Percentiles rank a stretch among this genome's conserved stretches.
Conservation (phyloP, 1,140 invertebrate species). For the Heliconius nattereri region DNA sequence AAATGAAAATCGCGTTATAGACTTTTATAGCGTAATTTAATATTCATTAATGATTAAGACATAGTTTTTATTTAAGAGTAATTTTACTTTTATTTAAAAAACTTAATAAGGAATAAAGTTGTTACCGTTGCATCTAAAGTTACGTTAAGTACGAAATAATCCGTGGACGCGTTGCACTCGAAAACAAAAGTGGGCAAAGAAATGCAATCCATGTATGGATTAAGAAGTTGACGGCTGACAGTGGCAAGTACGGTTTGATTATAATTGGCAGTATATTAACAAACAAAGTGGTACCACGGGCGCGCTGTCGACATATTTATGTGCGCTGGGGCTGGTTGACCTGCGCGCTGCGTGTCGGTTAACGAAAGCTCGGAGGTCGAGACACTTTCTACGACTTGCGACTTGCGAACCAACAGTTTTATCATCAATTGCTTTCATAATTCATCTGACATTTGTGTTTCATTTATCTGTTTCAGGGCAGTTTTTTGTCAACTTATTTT, state of each 20-base stretch:
- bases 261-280: slow-evolving; percentile 80
- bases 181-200: slow-evolving; percentile 52
- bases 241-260: slow-evolving; percentile 72
- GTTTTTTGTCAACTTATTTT: slow-evolving; percentile 18
- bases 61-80: no score
- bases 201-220: slow-evolving; percentile 54
- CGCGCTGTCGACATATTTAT: slow-evolving; percentile 75
- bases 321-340: slow-evolving; percentile 61
- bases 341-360: slow-evolving; percentile 64
- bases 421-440: slow-evolving; percentile 78
- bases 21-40: no score
- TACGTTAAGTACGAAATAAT: slow-evolving; percentile 23
- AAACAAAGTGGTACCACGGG: slow-evolving; percentile 73
- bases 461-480: slow-evolving; percentile 37
- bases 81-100: not conserved
- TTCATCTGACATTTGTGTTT: slow-evolving; percentile 52
- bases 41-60: no score
- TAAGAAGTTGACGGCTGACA: slow-evolving; percentile 71
- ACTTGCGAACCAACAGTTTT: slow-evolving; percentile 70
- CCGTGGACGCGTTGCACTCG: slow-evolving; percentile 33
- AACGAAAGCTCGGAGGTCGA: slow-evolving; percentile 73
- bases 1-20: no score
- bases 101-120: not conserved
- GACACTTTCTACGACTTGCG: slow-evolving; percentile 76
- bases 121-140: not conserved